These are phyloP conservation scores for Melanocharis versteri DNA, from an alignment of 2,113 vertebrate species.

Conservation along the genomic window DNA sequence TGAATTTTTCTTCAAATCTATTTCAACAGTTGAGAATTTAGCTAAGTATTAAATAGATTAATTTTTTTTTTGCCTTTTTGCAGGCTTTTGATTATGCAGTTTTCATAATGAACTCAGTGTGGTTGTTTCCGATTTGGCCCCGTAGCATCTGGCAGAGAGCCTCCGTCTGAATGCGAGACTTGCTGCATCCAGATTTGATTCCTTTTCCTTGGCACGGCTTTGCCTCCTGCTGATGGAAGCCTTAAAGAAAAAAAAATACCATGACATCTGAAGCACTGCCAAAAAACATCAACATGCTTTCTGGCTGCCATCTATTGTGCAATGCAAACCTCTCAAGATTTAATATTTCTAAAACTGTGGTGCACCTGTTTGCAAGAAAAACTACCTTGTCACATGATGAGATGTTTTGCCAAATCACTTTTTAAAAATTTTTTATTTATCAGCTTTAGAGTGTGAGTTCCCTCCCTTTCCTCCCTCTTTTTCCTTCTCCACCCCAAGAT, in stretches of 20 bases:
- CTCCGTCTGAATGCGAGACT: constrained; percentile 50
- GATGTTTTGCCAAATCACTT: constrained; percentile 17
- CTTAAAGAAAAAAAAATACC: constrained; percentile 70
- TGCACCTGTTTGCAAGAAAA: constrained; percentile 73
- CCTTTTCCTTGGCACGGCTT: constrained; percentile 71
- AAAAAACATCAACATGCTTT: constrained; percentile 67
- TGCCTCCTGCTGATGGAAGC: constrained; percentile 74
- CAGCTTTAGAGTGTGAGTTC: neutral
- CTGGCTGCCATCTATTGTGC: constrained; percentile 68
- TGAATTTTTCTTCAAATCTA: constrained; percentile 67
- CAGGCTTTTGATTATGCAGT: constrained; percentile 70
- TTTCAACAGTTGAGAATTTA: constrained; percentile 68
- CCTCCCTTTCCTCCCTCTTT: neutral
- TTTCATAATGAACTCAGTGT: constrained; percentile 72
- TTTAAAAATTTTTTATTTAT: neutral
- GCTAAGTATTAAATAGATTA: constrained; percentile 70
- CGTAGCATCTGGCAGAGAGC: constrained; percentile 65
- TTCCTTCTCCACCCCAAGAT: neutral
- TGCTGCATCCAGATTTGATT: constrained; percentile 71
- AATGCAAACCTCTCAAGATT: constrained; percentile 68
- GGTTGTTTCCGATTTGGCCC: constrained; percentile 77
- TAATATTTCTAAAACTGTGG: constrained; percentile 36
- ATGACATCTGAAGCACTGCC: constrained; percentile 72
- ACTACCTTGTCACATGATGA: constrained; percentile 39
- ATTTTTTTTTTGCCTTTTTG: constrained; percentile 50